These are phyloP conservation scores for Sebastes hubbsi DNA, from an alignment of 2,797 vertebrate genomes.

Conservation along the genomic window DNA sequence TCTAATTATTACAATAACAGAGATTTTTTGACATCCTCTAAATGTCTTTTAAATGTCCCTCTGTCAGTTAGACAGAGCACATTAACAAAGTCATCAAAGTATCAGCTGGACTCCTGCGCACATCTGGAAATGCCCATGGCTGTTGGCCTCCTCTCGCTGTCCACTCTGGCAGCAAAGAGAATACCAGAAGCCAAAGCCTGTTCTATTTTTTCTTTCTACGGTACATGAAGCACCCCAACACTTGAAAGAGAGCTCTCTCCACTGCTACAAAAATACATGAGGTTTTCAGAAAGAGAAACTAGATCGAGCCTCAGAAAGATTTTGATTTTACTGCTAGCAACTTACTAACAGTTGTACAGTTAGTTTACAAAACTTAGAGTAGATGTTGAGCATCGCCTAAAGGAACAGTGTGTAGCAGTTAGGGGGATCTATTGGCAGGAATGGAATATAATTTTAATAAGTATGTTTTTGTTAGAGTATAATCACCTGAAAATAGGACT, in stretches of 20 bases:
- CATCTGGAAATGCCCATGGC: conserved; percentile 30
- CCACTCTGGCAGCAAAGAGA: conserved; percentile 49
- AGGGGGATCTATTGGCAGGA: too few relatives aligned
- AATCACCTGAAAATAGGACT: too few relatives aligned
- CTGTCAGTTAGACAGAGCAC: background rate
- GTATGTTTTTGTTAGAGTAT: too few relatives aligned
- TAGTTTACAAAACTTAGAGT: background rate
- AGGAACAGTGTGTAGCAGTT: too few relatives aligned
- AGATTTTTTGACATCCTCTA: background rate
- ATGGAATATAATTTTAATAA: too few relatives aligned
- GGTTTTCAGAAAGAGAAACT: background rate
- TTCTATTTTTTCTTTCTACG: background rate
- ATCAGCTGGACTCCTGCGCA: conserved; percentile 11
- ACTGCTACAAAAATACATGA: conserved; percentile 13
- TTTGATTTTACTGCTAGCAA: background rate
- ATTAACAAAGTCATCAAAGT: conserved; percentile 29
- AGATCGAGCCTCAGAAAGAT: background rate
- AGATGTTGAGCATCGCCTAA: background rate
- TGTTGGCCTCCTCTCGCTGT: conserved; percentile 8
- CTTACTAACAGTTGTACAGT: background rate
- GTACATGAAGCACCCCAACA: conserved; percentile 17
- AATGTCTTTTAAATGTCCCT: background rate
- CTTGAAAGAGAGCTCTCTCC: conserved; percentile 39
- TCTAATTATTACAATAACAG: background rate
- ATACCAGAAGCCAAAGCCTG: conserved; percentile 6